Base-by-base conservation (phyloP, 2,797 vertebrate species). In the Lemur catta region DNA sequence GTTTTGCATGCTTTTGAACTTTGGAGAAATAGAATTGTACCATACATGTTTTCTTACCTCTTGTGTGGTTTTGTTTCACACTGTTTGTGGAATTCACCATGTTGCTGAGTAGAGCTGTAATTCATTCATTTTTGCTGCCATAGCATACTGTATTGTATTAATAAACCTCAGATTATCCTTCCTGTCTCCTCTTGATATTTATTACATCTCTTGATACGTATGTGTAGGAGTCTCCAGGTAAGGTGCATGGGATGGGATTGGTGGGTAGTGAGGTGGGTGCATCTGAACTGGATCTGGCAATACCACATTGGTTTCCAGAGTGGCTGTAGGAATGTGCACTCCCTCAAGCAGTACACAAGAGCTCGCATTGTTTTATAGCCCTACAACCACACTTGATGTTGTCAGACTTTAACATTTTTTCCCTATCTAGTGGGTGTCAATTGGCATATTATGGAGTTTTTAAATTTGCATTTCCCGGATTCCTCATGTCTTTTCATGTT, bases 81-180 rank as follows among this genome's bases (percentile, higher is more conserved):
- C 46, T 65, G 13, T 28, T 38, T 26, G 33, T 61, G 75, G 61
- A 46, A 46, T 3, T 65, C 43, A 50, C 20, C 1, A 0, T 1
- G 15, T 24, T 7, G 12, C 30, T 17, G n/a, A 50, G n/a, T 0
- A 3, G 0, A 35, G 57, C 90, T 33, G 41, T 9, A 2, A 6
- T 13, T 2, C 28, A 6, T 24, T 46, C 8, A 0, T 55, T 80
- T 69, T 26, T 0, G 0, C 43, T 3, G 63, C 57, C 6, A 0
- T 11, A 2, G 22, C 0, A 0, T 14, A 1, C 57, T 18, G 8
- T 11, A 1, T 15, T 28, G 17, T 22, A 8, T 75, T 33, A 35
- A 15, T 7, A 48, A 76, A 15, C 20, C 80, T 35, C 63, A 48
- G 46, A 0, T 24, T 26, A 9, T 17, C 22, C 1, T 12, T 69